Evolutionary conservation across 1,140 invertebrate species (phyloP).

Genomic region (Drosophila bifasciata): DNA sequence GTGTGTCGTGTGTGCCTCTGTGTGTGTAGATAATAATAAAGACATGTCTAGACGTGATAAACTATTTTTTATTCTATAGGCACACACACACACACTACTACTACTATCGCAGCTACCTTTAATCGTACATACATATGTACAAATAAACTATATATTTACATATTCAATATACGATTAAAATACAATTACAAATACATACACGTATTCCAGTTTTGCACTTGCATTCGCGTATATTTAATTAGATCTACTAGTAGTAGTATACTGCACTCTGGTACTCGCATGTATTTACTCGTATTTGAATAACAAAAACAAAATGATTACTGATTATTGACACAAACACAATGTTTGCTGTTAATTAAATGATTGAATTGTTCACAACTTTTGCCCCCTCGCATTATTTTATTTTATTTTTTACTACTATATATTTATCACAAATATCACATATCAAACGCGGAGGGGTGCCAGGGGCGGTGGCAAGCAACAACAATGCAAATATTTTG

Average conservation of each 20-base stretch:
- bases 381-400: too few species aligned
- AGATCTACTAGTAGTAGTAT: conserved; percentile 1
- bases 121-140: neutral
- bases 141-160: conserved; percentile 6
- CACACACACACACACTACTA: too few species aligned
- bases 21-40: conserved; percentile 63
- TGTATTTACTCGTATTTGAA: neutral
- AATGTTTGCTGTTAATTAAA: too few species aligned
- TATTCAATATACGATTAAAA: conserved; percentile 9
- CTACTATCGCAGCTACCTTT: conserved; percentile 3
- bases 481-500: neutral
- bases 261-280: neutral
- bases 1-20: conserved; percentile 1
- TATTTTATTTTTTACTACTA: too few species aligned
- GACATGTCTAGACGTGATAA: conserved; percentile 74
- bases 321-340: too few species aligned
- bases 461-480: too few species aligned
- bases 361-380: too few species aligned
- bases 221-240: conserved; percentile 26
- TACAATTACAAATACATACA: neutral
- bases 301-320: neutral
- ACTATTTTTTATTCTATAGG: conserved; percentile 56
- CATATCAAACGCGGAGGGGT: too few species aligned
- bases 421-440: too few species aligned
- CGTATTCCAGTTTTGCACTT: conserved; percentile 25